Conservation (phyloP, 2,113 vertebrate genomes). For the Tympanuchus pallidicinctus region DNA sequence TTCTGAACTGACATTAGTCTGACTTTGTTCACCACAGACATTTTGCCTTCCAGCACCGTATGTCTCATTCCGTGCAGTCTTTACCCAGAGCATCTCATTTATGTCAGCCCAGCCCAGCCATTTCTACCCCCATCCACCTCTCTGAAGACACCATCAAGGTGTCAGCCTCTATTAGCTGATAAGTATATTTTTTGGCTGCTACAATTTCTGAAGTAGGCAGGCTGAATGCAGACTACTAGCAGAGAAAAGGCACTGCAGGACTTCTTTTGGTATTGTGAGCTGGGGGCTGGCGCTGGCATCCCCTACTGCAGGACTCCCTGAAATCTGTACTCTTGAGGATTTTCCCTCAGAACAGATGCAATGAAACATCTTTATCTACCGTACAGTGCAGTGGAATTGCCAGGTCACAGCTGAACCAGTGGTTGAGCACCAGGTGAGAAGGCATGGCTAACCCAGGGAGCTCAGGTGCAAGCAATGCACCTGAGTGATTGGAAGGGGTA, state of each 20-base stretch:
- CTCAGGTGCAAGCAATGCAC: too few relatives aligned
- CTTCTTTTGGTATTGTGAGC: neutral
- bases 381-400: too few relatives aligned
- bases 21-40: fast-evolving
- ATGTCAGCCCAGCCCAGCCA: neutral
- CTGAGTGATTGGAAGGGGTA: too few relatives aligned
- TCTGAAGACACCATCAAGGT: neutral
- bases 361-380: neutral
- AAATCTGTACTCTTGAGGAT: neutral
- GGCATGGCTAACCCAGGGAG: too few relatives aligned
- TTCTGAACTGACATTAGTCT: neutral
- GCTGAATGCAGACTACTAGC: neutral
- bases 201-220: neutral
- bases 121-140: neutral
- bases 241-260: neutral
- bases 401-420: too few relatives aligned
- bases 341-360: neutral
- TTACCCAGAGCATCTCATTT: neutral
- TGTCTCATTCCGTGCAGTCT: neutral
- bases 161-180: neutral
- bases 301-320: neutral
- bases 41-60: neutral
- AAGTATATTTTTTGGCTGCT: neutral
- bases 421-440: too few relatives aligned
- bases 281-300: fast-evolving